Evolutionary conservation across 2,888 invertebrate species (phyloP), one percentile per base, ranked within the genome.

Genomic region (Eilema caniola): DNA sequence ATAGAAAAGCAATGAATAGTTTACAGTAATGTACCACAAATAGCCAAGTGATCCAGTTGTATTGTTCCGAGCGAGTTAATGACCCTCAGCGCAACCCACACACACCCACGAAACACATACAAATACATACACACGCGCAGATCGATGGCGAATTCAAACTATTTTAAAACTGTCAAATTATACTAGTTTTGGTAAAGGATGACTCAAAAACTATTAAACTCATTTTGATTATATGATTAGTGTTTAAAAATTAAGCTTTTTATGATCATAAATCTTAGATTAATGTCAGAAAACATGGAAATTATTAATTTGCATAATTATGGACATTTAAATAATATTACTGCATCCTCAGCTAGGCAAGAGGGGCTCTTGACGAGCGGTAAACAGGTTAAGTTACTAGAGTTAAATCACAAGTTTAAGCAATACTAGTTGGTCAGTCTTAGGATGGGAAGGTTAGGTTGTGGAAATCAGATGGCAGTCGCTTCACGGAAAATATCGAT

Each of bases 1-100:
- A 53, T n/a, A n/a, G n/a, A 53, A 53, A 53, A n/a, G 53, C 5
- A n/a, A 20, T 53, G 53, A 53, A 47, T 16, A 20, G 4, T 16
- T 1, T 20, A 53, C n/a, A n/a, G 53, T 53, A 28, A 10, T 25
- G 28, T 28, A 11, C 20, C 31, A 61, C 31, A 61, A 23, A 61
- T 61, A 33, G 23, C 61, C 11, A 33, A 7, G 23, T 12, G 23
- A 61, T 61, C 33, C 11, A 31, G n/a, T 53, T 60, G 8, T 60
- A 33, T n/a, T 61, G n/a, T 61, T n/a, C n/a, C 31, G n/a, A 33
- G 33, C n/a, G 61, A 61, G 61, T 2, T 61, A 61, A n/a, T 33
- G 33, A 61, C 53, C 33, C 61, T 61, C 61, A 11, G 28, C 10
- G 33, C n/a, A 31, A 33, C 33, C 61, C 61, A 33, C 61, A 12